Base-by-base conservation (phyloP, 2,113 vertebrate genomes). In the Semicossyphus pulcher region DNA sequence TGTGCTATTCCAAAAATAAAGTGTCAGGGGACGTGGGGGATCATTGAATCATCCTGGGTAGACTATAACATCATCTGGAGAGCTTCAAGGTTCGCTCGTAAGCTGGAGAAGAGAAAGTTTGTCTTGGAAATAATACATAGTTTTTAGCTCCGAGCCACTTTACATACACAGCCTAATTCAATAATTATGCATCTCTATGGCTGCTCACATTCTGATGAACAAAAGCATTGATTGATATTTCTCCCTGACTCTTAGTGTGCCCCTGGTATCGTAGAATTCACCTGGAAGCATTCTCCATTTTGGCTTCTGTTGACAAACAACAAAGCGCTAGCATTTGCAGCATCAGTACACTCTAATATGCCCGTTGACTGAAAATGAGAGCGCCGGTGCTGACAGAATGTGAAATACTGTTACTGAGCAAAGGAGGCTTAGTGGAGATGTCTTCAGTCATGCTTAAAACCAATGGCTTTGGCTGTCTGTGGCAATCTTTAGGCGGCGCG, bases 1-100 rank as follows among this genome's bases (percentile, higher is more conserved):
- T 93, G 94, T 95, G 95, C 96, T 95, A 95, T 96, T 98, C 97
- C 96, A 97, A 96, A 94, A 94, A 94, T 92, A 93, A 94, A 88
- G 88, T 9, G 72, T 83, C 90, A 54, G 71, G 91, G 90, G 90
- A 92, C 75, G 37, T 26, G 78, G 73, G 83, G 87, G 86, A 90
- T 90, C 88, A 86, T 88, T 85, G 89, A 92, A 93, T 92, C 89
- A 88, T 86, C 86, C 79, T 60, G 85, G 88, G 76, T 83, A 86
- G 88, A 87, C 88, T 92, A 90, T 90, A 88, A 75, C 83, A 88
- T 90, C 83, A 91, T 81, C 89, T 86, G 73, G 85, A 87, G 84
- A 89, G 81, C 73, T 84, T 85, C 71, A 68, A 80, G 83, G 83
- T 87, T 88, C 83, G 76, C 53, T 84, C 80, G 87, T 80, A 62